Base-by-base conservation (phyloP, 30 jellyfish, hydroid and myxozoan genomes). In the Pseudorhiza aurosa region DNA sequence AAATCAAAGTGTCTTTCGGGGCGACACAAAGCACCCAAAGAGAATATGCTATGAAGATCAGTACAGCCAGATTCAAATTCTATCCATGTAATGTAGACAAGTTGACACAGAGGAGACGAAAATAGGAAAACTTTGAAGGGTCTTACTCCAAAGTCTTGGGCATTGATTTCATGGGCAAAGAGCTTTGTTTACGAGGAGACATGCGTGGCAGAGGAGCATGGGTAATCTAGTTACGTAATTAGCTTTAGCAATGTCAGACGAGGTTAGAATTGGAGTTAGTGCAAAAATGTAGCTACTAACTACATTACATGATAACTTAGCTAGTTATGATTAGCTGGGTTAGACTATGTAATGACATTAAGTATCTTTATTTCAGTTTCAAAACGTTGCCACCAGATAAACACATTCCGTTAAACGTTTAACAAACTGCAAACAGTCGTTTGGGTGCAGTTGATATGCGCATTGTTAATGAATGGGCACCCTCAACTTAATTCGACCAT, bases 161-260 rank as follows among this genome's bases (percentile, higher is more conserved):
- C 35, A 53, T 5, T 1, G 22, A 18, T 21, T 3, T 21, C 67
- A 53, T 53, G 67, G 24, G 67, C 22, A 53, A 36, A 21, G 24
- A 53, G 36, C 67, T 1, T 53, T 53, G 67, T 53, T 19, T 19
- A 19, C 2, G 9, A 53, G 67, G 36, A 53, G 67, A 53, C 12
- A 18, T 53, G 19, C 36, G 5, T n/a, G 36, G 24, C 19, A 53
- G 24, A 53, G 19, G 19, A 53, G 24, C 67, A 18, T 53, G 10
- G 24, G 24, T 53, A 53, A 53, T 53, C 67, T 53, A 36, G 67
- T 53, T 53, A 53, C 37, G 5, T 53, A 53, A 53, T 53, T 53
- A 53, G 67, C 36, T 53, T 53, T 53, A 53, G 67, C 67, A 17
- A 53, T 12, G n/a, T 53, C 67, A 53, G 67, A 53, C 67, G 67